Base-by-base conservation (phyloP, 2,113 vertebrate genomes). In the Pseudonaja textilis region DNA sequence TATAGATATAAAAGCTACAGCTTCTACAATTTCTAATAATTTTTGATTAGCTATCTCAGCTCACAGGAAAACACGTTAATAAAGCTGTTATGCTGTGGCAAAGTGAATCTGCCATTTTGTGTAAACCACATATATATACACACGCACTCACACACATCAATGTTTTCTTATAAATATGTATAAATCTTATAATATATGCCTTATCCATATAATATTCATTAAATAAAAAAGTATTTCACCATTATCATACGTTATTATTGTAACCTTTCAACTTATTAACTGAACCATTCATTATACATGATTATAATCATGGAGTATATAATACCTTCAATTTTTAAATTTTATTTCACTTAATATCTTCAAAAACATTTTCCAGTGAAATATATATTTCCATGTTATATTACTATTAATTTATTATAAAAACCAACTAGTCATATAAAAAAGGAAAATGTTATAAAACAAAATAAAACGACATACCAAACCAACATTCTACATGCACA, bases 11-110 rank as follows among this genome's bases (percentile, higher is more conserved):
- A n/a, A 16, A 74, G 69, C 14, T 34, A n/a, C 14, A 74, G 14
- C n/a, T 74, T 34, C n/a, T 34, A 74, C 39, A 74, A 74, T 74
- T 74, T 74, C n/a, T 74, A 20, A 34, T 18, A n/a, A 74, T 20
- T 74, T 34, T 74, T 34, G n/a, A 7, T 34, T 74, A 34, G 69
- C 5, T 7, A 34, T 74, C n/a, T 2, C n/a, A 34, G 69, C 5
- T 34, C 69, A 74, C 4, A 74, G 16, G n/a, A 74, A 74, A 5
- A 34, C n/a, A 39, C 5, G n/a, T 74, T 34, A 34, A 14, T 74
- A 34, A 74, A 74, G n/a, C n/a, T 74, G 97, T 95, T 96, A 91
- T 0, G 93, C 96, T 98, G 97, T 98, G 98, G 98, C 98, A 96
- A 98, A 97, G 98, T 98, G 96, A 96, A 97, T 95, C 85, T 95